Conservation (phyloP, 2,888 invertebrate genomes). For the Leptodirus hochenwartii region DNA sequence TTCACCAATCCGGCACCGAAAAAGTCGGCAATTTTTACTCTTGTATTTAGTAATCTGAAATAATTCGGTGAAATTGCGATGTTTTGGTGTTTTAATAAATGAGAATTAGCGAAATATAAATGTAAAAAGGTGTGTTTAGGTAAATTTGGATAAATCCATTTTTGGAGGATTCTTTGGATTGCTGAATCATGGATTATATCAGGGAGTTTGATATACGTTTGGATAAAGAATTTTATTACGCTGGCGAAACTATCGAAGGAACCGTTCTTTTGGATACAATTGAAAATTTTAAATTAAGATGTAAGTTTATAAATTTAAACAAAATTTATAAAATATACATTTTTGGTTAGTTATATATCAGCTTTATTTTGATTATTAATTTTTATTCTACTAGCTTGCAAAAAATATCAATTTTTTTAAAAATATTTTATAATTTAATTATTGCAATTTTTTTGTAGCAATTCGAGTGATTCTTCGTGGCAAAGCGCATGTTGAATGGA, state of each 20-base stretch:
- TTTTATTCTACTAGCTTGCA: constrained; percentile 4
- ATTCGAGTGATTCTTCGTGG: constrained; percentile 53
- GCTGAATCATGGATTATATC: constrained; percentile 52
- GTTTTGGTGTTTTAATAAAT: no score
- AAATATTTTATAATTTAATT: constrained; percentile 3
- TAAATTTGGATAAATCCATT: no score
- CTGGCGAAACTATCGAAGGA: constrained; percentile 50
- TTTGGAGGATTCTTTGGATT: no score
- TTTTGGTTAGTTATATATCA: background rate
- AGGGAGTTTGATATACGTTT: constrained; percentile 57
- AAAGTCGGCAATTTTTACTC: no score
- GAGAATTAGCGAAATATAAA: no score
- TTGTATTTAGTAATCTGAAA: no score
- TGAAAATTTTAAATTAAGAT: constrained; percentile 57
- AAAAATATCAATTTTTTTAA: no score
- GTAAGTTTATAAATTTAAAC: constrained; percentile 29
- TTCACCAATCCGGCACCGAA: no score
- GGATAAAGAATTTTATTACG: constrained; percentile 57
- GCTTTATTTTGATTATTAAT: background rate
- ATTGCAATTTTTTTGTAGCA: constrained; percentile 24
- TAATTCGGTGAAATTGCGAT: no score
- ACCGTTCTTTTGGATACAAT: constrained; percentile 48
- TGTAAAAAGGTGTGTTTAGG: no score
- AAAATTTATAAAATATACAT: no score
- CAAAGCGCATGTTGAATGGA: constrained; percentile 61